Percentiles rank a stretch among this genome's conserved stretches.
These are phyloP conservation scores for Gymnocheta viridis DNA, from an alignment of 2,888 invertebrate species.

Conservation along the genomic window DNA sequence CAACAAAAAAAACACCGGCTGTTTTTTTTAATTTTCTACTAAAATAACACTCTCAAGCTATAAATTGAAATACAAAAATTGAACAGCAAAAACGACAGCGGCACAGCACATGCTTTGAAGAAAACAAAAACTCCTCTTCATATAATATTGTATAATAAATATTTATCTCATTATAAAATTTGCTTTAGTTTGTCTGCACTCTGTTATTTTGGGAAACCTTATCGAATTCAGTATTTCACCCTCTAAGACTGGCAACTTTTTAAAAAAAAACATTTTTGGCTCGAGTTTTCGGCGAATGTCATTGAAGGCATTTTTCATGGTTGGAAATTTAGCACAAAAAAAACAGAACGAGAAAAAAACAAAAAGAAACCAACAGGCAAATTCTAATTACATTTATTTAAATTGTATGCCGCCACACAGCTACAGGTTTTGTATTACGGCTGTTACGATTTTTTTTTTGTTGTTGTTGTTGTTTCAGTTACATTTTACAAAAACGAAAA, in stretches of 20 bases:
- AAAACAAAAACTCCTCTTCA: slow-evolving; percentile 7
- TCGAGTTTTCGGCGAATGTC: slow-evolving; percentile 10
- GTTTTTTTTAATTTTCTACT: slow-evolving; percentile 3
- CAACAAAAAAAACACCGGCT: slow-evolving; percentile 37
- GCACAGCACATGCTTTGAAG: slow-evolving; percentile 1
- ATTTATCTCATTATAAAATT: slow-evolving; percentile 43
- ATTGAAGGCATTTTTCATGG: slow-evolving; percentile 5
- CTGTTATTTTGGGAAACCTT: slow-evolving; percentile 25
- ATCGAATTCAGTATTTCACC: slow-evolving; percentile 34
- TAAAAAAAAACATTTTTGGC: slow-evolving; percentile 5
- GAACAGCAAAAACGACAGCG: slow-evolving; percentile 16
- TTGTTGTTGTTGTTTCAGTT: background rate
- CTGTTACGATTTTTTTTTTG: background rate
- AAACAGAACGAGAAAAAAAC: background rate
- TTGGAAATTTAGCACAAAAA: slow-evolving; percentile 9
- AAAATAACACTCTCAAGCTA: slow-evolving; percentile 38
- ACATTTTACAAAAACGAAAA: background rate
- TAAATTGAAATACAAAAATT: slow-evolving; percentile 32
- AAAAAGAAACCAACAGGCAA: slow-evolving; percentile 29
- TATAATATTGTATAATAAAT: slow-evolving; percentile 42
- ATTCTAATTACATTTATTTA: slow-evolving; percentile 70
- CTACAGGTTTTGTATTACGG: slow-evolving; percentile 66
- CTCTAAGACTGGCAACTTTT: background rate
- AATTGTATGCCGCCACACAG: slow-evolving; percentile 54
- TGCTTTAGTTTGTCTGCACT: slow-evolving; percentile 19